Evolutionary conservation across 2,113 vertebrate genomes (phyloP).

Genomic region (Indicator indicator): DNA sequence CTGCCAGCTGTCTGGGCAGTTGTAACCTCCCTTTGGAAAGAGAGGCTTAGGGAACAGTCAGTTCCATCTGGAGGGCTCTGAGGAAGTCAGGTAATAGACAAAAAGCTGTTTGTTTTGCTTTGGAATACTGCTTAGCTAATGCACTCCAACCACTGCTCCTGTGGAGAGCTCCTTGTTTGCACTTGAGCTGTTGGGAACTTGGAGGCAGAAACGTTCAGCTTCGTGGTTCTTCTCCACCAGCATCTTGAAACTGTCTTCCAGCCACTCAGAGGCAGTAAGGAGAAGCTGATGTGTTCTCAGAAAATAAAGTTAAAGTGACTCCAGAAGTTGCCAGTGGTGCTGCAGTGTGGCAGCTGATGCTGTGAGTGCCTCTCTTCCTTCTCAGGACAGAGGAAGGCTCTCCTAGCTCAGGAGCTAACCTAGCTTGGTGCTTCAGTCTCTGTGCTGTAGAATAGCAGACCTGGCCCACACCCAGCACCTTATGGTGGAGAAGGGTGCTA

Average conservation of each 20-base stretch:
- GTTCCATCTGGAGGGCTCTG: background rate
- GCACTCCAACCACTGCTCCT: background rate
- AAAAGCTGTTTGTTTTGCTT: constrained; percentile 4
- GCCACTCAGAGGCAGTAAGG: background rate
- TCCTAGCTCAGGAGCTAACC: background rate
- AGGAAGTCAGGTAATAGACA: background rate
- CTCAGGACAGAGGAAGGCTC: background rate
- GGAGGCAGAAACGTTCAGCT: background rate
- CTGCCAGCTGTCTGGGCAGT: background rate
- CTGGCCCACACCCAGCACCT: background rate
- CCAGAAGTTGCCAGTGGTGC: constrained; percentile 7
- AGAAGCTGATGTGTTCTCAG: background rate
- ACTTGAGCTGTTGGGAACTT: background rate
- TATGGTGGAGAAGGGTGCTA: background rate
- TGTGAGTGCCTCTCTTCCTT: background rate
- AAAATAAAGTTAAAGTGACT: background rate
- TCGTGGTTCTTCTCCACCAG: background rate
- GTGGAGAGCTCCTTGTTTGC: background rate
- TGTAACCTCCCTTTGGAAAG: background rate
- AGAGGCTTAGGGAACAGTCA: background rate
- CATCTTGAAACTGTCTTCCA: background rate
- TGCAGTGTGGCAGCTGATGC: background rate
- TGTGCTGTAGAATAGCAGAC: background rate
- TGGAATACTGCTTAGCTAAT: background rate
- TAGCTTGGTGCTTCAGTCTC: background rate